phyloP scores from a whole-genome alignment of 2,113 vertebrate genomes.

The Anser cygnoides region DNA sequence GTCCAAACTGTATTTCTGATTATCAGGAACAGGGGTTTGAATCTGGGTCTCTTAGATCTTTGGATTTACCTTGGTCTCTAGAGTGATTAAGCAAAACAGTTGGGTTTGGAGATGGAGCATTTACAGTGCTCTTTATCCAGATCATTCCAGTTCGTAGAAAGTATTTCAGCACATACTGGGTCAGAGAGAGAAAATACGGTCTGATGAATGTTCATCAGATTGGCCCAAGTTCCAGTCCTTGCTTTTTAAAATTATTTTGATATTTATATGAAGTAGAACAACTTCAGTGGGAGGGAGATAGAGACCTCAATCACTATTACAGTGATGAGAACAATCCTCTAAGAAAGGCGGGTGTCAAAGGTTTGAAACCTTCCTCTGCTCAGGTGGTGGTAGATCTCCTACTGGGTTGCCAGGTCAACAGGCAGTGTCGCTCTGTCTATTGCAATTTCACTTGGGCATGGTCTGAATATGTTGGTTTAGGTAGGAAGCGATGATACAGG shows the following conservation, averaged over 20 bases:
- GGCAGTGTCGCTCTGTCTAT: background rate
- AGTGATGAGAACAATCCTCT: background rate
- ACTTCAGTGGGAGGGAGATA: background rate
- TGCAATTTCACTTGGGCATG: background rate
- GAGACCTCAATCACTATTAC: background rate
- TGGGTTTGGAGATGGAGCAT: background rate
- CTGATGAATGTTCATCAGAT: background rate
- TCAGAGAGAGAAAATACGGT: background rate
- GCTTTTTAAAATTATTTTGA: background rate
- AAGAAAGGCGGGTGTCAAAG: background rate
- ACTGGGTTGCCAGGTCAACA: background rate
- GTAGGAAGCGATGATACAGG: background rate
- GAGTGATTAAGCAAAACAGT: background rate
- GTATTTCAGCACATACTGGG: background rate
- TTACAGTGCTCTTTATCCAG: background rate
- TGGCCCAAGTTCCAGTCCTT: background rate
- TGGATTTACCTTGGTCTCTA: background rate
- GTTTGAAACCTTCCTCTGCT: background rate
- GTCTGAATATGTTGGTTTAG: background rate
- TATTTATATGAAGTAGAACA: background rate
- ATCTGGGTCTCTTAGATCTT: background rate
- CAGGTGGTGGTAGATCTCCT: fast-evolving
- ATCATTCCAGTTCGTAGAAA: background rate
- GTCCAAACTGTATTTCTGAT: background rate
- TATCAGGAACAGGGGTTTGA: background rate